Conservation (phyloP, 1,140 invertebrate species). For the Brachionus angularis region DNA sequence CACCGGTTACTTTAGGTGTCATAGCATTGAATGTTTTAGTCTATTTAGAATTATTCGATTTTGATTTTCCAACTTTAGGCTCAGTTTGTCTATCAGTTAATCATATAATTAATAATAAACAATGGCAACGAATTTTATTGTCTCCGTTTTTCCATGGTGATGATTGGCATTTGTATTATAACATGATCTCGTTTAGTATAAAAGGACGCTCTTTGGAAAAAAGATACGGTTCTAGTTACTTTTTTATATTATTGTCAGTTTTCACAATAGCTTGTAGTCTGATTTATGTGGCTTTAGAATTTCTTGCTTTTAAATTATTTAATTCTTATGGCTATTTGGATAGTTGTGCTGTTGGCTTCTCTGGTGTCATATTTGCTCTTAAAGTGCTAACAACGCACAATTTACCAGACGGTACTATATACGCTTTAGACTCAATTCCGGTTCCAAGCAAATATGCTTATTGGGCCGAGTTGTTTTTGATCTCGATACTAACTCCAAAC, state of each 20-base stretch:
- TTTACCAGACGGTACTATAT: conserved; percentile 56
- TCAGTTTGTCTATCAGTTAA: conserved; percentile 31
- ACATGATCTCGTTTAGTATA: conserved; percentile 68
- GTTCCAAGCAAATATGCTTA: conserved; percentile 64
- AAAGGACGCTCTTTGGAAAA: conserved; percentile 64
- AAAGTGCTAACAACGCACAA: conserved; percentile 65
- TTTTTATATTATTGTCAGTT: conserved; percentile 61
- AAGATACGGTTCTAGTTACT: conserved; percentile 63
- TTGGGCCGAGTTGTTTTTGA: conserved; percentile 68
- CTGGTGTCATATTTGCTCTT: conserved; percentile 65
- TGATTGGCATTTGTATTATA: conserved; percentile 71
- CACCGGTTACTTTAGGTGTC: conserved; percentile 21
- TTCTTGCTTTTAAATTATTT: conserved; percentile 48
- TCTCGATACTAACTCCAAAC: conserved; percentile 64
- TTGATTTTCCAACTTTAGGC: not conserved
- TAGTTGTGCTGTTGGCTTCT: conserved; percentile 68
- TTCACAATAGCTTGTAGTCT: conserved; percentile 62
- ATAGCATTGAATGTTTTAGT: conserved; percentile 27
- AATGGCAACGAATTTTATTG: conserved; percentile 64
- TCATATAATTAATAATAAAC: conserved; percentile 51
- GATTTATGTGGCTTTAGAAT: conserved; percentile 61
- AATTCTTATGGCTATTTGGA: conserved; percentile 45
- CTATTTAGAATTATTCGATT: conserved; percentile 26
- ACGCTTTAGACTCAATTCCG: conserved; percentile 57
- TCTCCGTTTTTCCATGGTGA: conserved; percentile 67